A percentile compares a stretch with the other conserved stretches of the same genome.
phyloP scores from a whole-genome alignment of 2,797 vertebrate genomes.

The Emydoidea blandingii region DNA sequence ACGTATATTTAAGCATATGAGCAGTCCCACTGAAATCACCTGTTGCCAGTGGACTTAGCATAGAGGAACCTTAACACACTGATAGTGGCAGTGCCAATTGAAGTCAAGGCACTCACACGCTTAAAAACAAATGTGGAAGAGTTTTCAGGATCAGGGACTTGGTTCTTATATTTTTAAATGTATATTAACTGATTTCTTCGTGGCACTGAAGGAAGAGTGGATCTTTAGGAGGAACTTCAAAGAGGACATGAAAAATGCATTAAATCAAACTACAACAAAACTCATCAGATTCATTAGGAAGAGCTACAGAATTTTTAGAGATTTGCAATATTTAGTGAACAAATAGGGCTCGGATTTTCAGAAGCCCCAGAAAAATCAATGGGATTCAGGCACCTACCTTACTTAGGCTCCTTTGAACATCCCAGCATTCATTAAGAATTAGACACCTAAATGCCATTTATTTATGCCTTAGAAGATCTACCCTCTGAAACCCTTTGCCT shows the following conservation, averaged over 20 bases:
- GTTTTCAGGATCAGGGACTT: not conserved
- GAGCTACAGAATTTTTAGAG: not conserved
- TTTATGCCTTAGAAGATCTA: not conserved
- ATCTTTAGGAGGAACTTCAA: not conserved
- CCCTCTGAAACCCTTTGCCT: not conserved
- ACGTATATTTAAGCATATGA: not conserved
- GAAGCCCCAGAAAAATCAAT: not conserved
- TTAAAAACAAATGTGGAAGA: too few species aligned
- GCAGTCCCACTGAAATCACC: not conserved
- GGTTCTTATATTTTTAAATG: not conserved
- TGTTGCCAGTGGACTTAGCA: not conserved
- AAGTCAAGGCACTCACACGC: too few species aligned
- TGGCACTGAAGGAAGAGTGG: not conserved
- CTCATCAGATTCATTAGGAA: not conserved
- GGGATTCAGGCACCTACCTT: not conserved
- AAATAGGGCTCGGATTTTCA: not conserved
- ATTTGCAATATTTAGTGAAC: not conserved
- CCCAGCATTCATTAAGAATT: too few species aligned
- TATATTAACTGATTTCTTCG: not conserved
- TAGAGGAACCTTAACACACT: not conserved
- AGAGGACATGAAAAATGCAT: not conserved
- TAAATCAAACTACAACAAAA: not conserved
- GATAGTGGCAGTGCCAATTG: not conserved
- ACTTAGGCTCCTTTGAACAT: too few species aligned
- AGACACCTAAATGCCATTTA: too few species aligned